Conservation (phyloP, 2,797 vertebrate species). For the Limosa lapponica region DNA sequence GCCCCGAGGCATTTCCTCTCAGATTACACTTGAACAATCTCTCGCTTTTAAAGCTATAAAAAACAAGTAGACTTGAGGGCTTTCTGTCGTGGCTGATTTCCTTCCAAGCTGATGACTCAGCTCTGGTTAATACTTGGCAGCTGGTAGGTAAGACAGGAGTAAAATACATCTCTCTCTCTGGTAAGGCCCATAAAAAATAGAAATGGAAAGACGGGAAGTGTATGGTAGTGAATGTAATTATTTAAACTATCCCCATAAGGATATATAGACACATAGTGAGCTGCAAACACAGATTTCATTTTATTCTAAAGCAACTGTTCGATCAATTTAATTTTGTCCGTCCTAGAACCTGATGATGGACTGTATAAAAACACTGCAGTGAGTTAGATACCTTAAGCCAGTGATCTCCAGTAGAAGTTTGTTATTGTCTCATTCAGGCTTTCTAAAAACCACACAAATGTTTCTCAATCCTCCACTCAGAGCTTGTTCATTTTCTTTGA, state of each 20-base stretch:
- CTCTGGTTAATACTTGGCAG: slow-evolving; percentile 7
- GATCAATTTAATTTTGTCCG: neutral
- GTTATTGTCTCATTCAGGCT: neutral
- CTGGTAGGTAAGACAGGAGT: neutral
- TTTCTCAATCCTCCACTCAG: neutral
- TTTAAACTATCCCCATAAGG: neutral
- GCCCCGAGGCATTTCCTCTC: slow-evolving; percentile 1
- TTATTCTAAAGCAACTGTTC: neutral
- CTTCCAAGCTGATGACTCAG: slow-evolving; percentile 13
- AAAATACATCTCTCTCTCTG: neutral
- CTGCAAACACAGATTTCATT: neutral
- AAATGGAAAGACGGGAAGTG: neutral
- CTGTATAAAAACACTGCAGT: neutral
- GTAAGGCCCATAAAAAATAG: neutral
- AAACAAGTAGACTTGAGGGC: neutral
- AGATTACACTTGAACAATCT: slow-evolving; percentile 1
- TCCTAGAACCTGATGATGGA: neutral
- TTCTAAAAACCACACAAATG: neutral
- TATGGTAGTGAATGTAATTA: neutral
- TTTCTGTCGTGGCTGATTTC: neutral
- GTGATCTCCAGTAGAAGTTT: neutral
- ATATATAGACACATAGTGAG: neutral
- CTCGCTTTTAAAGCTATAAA: neutral
- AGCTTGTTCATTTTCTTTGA: neutral
- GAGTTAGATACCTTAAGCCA: neutral